Base-by-base conservation (phyloP, 2,888 invertebrate species). In the Phyto melanocephala region DNA sequence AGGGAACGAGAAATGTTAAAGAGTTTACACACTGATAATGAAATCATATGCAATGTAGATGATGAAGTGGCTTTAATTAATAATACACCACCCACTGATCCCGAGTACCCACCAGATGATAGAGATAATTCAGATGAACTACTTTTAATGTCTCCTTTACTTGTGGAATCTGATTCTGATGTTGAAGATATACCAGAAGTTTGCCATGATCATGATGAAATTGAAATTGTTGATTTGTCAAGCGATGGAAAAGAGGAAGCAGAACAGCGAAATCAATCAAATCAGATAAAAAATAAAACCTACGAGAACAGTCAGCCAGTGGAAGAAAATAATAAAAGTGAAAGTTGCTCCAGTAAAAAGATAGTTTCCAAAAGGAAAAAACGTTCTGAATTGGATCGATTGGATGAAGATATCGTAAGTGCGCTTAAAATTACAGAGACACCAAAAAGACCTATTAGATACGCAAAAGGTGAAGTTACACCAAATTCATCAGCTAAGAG, bases 141-240 rank as follows among this genome's bases (percentile, higher is more conserved):
- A 0, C 75, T 87, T 33, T 85, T 87, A 13, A 91, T 91, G 91
- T 90, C 91, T 1, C 91, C 91, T 0, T 83, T 91, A 58, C 10
- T 90, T 3, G 87, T 90, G 22, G 87, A 87, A 58, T 90, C 91
- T 0, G 91, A 91, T 35, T 86, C 89, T 5, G 81, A 84, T 4
- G 15, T 50, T 47, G 75, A 82, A 33, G 82, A 82, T 76, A n/a
- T 56, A 22, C 79, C 82, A 33, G 60, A 79, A 62, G 76, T 82
- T 54, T 79, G 54, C 40, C 65, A 79, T 42, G 74, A 78, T 78
- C 24, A 35, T 15, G 37, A 72, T 42, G 60, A 52, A 15, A 67
- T 79, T 20, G 79, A 84, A 28, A 63, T 81, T 17, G 74, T 83
- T 3, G 81, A 81, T 50, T 42, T 84, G 15, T 71, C 84, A n/a